Conservation (phyloP, 2,888 invertebrate species). For the Stenolophus ochropezus region DNA sequence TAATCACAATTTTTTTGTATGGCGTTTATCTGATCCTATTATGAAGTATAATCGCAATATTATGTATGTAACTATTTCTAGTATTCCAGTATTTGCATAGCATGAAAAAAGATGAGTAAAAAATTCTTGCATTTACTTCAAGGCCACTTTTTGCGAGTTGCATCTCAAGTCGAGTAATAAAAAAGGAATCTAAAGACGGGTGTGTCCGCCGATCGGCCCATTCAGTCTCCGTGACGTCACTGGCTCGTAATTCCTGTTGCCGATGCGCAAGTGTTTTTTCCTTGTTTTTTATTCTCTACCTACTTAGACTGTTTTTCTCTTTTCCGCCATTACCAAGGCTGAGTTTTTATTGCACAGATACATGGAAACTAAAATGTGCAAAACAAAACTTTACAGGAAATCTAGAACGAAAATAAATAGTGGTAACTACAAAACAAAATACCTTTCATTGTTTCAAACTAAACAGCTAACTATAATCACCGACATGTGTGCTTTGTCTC, state of each 20-base stretch:
- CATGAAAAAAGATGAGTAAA: neutral
- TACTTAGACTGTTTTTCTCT: conserved; percentile 2
- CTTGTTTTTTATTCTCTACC: conserved; percentile 8
- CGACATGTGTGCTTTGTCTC: no score
- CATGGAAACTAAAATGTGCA: neutral
- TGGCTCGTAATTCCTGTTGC: conserved; percentile 26
- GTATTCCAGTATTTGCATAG: conserved; percentile 13
- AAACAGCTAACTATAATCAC: no score
- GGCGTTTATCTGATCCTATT: no score
- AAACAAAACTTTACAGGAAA: neutral
- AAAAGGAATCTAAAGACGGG: conserved; percentile 14
- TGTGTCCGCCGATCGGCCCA: neutral
- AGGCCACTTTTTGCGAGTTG: conserved; percentile 31
- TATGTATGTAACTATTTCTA: neutral
- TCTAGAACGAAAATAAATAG: neutral
- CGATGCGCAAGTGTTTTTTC: conserved; percentile 29
- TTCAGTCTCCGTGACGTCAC: conserved; percentile 19
- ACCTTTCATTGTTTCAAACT: neutral
- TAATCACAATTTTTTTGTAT: no score
- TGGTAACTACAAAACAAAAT: neutral
- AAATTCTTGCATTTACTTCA: conserved; percentile 3
- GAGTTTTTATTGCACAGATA: neutral
- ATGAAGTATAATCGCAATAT: no score
- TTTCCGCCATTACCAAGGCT: conserved; percentile 3
- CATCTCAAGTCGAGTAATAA: conserved; percentile 5